Conservation (phyloP, 2,797 vertebrate genomes). For the Ambastaia sidthimunki region DNA sequence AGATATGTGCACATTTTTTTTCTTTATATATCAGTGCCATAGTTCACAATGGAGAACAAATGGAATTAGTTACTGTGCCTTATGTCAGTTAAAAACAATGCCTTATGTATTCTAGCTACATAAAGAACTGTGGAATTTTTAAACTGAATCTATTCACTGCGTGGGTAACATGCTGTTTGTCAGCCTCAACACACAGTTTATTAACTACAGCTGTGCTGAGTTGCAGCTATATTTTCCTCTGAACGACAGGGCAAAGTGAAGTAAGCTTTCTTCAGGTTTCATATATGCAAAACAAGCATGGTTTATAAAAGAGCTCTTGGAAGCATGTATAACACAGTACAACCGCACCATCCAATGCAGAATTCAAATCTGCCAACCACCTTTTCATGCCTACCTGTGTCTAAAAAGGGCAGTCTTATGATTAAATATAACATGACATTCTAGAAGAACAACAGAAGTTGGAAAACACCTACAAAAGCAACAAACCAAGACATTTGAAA, state of each 20-base stretch:
- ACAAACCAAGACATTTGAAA: neutral
- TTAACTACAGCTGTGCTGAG: slow-evolving; percentile 12
- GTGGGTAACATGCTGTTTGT: slow-evolving; percentile 26
- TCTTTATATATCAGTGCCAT: slow-evolving; percentile 16
- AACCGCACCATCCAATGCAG: neutral
- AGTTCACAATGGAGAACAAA: slow-evolving; percentile 28
- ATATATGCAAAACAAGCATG: neutral
- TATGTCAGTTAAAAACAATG: slow-evolving; percentile 18
- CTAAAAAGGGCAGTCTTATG: neutral
- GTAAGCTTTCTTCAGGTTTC: neutral
- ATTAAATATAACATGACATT: neutral
- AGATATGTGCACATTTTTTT: slow-evolving; percentile 3
- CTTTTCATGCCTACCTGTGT: neutral
- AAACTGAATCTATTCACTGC: slow-evolving; percentile 23
- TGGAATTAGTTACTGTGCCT: slow-evolving; percentile 17
- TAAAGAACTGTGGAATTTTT: slow-evolving; percentile 2
- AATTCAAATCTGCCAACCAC: neutral
- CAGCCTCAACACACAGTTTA: slow-evolving; percentile 1
- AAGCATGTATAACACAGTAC: neutral
- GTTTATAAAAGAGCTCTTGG: neutral
- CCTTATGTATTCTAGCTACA: slow-evolving; percentile 3
- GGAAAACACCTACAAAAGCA: neutral
- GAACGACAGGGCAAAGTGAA: neutral
- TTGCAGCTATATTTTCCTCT: neutral
- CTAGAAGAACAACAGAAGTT: neutral